Percentiles rank a stretch among this genome's conserved stretches.
phyloP scores from a whole-genome alignment of 1,140 invertebrate genomes.

The Dysdera silvatica region DNA sequence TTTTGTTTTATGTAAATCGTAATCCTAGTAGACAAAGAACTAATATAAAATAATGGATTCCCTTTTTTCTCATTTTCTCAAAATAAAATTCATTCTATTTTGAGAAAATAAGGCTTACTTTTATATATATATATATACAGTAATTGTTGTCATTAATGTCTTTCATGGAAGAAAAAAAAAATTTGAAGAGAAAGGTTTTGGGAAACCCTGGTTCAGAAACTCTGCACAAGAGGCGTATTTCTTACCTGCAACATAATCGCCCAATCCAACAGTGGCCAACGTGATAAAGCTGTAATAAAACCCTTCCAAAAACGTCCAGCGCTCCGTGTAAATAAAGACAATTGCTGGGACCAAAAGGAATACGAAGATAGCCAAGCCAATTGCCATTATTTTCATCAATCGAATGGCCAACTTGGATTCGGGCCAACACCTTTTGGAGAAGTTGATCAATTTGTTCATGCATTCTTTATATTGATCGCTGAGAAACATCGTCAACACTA shows the following conservation, averaged over 20 bases:
- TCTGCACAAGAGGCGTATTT: neutral
- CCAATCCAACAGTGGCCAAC: conserved; percentile 87
- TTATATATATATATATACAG: no score
- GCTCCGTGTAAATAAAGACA: conserved; percentile 76
- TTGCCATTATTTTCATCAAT: conserved; percentile 49
- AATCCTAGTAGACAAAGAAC: no score
- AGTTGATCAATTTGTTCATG: conserved; percentile 11
- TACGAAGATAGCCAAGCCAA: conserved; percentile 72
- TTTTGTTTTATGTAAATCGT: no score
- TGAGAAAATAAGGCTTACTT: no score
- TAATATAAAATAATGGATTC: no score
- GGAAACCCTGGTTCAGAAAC: no score
- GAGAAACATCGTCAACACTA: conserved; percentile 31
- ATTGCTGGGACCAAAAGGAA: conserved; percentile 87
- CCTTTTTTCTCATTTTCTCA: no score
- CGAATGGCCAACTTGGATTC: conserved; percentile 54
- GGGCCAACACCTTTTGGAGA: neutral
- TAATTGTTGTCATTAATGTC: no score
- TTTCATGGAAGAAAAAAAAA: no score
- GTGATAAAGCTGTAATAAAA: conserved; percentile 88
- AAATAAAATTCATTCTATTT: no score
- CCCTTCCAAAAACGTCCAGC: conserved; percentile 78
- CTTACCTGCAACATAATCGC: conserved; percentile 77
- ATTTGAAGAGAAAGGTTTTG: no score
- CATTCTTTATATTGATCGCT: conserved; percentile 31